Base-by-base conservation (phyloP, 2,113 vertebrate genomes). In the Ptilonorhynchus violaceus region DNA sequence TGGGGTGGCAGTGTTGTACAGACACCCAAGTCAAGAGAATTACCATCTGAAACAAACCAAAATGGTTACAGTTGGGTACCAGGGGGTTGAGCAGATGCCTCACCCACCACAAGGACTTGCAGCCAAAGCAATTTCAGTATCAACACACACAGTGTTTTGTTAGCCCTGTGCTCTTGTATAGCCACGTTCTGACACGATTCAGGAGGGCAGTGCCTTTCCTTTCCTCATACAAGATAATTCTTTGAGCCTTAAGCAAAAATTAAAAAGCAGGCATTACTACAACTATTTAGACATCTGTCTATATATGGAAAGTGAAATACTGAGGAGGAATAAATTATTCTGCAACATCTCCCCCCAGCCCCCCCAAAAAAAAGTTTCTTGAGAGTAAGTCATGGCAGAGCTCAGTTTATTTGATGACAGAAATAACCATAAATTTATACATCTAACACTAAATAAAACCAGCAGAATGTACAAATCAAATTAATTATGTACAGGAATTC, bases 391-490 rank as follows among this genome's bases (percentile, higher is more conserved):
- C 9, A 64, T 89, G 89, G 85, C 67, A 96, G 91, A 92, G 64
- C 77, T 86, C 59, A 16, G 31, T 96, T 97, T 97, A 97, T 97
- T 96, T 90, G 66, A 66, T 88, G 79, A 95, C 85, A 92, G 92
- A 95, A 92, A 75, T 68, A 82, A 92, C 74, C 15, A 2, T 73
- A 85, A 94, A 55, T 96, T 94, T 95, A 78, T 96, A 96, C 95
- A 95, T 50, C 67, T 88, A 85, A 80, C 83, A 91, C 90, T 66
- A 91, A 94, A 95, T 93, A 94, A 91, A 96, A 96, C 12, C 55
- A 91, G 80, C 70, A 92, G 69, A 92, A 96, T 95, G 87, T 97
- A 96, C 94, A 97, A 63, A 96, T 94, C 76, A 91, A 90, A 81
- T 35, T 46, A 4, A 44, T 41, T 94, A 94, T 96, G 49, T 96